Conservation (phyloP, 2,113 vertebrate genomes). For the Fregetta grallaria region DNA sequence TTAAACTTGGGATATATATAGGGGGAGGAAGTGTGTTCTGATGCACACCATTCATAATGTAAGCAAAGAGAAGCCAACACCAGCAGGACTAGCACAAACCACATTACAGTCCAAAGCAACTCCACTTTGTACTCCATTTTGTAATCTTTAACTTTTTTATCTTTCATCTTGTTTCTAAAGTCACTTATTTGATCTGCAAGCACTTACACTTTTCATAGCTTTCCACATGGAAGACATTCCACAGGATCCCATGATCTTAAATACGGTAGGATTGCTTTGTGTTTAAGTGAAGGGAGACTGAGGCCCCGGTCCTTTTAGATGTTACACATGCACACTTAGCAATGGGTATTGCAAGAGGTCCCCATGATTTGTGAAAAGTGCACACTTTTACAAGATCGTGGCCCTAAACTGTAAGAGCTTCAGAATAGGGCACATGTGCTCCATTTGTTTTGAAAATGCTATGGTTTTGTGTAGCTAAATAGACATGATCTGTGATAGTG, state of each 20-base stretch:
- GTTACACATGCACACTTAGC: not conserved
- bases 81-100: not conserved
- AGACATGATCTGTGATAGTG: conserved; percentile 9
- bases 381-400: not conserved
- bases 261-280: not conserved
- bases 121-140: not conserved
- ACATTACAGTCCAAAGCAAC: not conserved
- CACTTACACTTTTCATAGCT: not conserved
- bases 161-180: not conserved
- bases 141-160: not conserved
- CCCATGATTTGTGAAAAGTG: not conserved
- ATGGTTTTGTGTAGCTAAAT: conserved; percentile 48
- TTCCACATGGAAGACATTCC: not conserved
- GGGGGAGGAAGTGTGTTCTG: not conserved
- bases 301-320: not conserved
- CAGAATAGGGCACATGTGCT: not conserved
- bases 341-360: not conserved
- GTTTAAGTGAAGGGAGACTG: not conserved
- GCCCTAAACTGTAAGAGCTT: not conserved
- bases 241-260: not conserved
- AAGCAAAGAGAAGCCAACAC: not conserved
- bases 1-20: not conserved
- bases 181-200: not conserved
- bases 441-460: conserved; percentile 58
- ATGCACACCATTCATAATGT: not conserved